Percentiles rank a stretch among this genome's conserved stretches.
These are phyloP conservation scores for Corapipo altera DNA, from an alignment of 2,113 vertebrate genomes.

Conservation along the genomic window DNA sequence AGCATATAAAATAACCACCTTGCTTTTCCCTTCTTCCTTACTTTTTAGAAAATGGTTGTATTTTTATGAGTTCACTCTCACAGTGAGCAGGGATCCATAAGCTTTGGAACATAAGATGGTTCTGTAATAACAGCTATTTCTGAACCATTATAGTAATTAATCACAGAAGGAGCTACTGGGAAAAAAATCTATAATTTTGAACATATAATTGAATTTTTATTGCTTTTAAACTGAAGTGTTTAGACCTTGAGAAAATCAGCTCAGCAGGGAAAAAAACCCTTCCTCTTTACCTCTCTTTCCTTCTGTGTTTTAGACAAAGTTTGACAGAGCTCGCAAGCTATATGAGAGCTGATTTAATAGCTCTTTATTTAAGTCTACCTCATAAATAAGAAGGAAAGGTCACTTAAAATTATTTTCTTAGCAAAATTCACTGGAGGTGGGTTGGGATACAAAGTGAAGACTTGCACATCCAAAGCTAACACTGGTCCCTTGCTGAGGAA, in stretches of 20 bases:
- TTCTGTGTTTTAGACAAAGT: constrained; percentile 46
- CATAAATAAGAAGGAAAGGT: constrained; percentile 33
- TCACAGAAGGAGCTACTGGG: constrained; percentile 52
- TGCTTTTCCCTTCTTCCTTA: constrained; percentile 10
- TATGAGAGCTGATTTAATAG: constrained; percentile 11
- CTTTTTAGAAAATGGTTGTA: constrained; percentile 27
- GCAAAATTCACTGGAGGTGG: background rate
- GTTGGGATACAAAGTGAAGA: background rate
- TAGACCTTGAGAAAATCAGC: constrained; percentile 58
- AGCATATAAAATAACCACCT: constrained; percentile 70
- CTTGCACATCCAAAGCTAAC: background rate
- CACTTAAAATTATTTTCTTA: constrained; percentile 3
- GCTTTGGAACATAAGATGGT: constrained; percentile 45
- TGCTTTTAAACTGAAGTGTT: constrained; percentile 59
- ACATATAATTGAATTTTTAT: constrained; percentile 66
- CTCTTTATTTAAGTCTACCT: background rate
- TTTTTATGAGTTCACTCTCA: constrained; percentile 55
- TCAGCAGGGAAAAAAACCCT: background rate
- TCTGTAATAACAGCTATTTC: constrained; percentile 70
- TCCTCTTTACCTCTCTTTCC: constrained; percentile 1
- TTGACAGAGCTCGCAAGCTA: constrained; percentile 26
- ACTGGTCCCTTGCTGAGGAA: background rate
- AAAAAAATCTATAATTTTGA: constrained; percentile 67
- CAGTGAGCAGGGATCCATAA: constrained; percentile 29
- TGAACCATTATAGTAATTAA: constrained; percentile 73